Evolutionary conservation across 2,888 invertebrate species (phyloP), one percentile per base, ranked within the genome.

Genomic region (Papilio demoleus): DNA sequence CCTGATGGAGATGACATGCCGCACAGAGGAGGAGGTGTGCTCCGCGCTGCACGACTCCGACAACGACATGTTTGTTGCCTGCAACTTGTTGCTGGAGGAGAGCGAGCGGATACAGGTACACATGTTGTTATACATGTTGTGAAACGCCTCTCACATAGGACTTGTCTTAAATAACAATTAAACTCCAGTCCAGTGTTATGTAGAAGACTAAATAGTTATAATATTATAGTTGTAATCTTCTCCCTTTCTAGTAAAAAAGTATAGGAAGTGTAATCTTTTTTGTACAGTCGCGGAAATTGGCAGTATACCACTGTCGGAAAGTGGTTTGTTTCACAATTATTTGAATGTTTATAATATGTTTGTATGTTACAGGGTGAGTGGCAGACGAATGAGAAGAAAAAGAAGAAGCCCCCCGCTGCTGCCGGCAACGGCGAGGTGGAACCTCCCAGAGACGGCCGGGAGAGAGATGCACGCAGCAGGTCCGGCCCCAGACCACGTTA

Each of bases 41-140:
- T 96, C 97, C 85, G 98, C 98, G 71, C 94, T 99, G 69, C 97
- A 98, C 86, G 98, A 99, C 93, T 96, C 97, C 81, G 97, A 98
- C 91, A 96, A 97, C 86, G 98, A 99, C 91, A 93, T 97, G 84
- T 95, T 96, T 78, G 94, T 94, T 81, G 98, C 98, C 72, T 95
- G 96, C 77, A 96, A 96, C 81, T 94, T 96, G 89, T 93, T 97
- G 72, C 93, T 96, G 65, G 97, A 97, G 86, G 95, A 96, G 70
- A 94, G 92, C 59, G 93, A 93, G 79, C 83, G 87, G 80, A 88
- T 88, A 87, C 94, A 94, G 91, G 95, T 95, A 24, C 22, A 19
- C 9, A n/a, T 40, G 22, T 31, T n/a, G 5, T n/a, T 0, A 6
- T 31, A n/a, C n/a, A n/a, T n/a, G n/a, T n/a, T n/a, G n/a, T n/a